Evolutionary conservation across 2,113 vertebrate genomes (phyloP), one percentile per base, ranked within the genome.

Genomic region (Zosterops hypoxanthus): DNA sequence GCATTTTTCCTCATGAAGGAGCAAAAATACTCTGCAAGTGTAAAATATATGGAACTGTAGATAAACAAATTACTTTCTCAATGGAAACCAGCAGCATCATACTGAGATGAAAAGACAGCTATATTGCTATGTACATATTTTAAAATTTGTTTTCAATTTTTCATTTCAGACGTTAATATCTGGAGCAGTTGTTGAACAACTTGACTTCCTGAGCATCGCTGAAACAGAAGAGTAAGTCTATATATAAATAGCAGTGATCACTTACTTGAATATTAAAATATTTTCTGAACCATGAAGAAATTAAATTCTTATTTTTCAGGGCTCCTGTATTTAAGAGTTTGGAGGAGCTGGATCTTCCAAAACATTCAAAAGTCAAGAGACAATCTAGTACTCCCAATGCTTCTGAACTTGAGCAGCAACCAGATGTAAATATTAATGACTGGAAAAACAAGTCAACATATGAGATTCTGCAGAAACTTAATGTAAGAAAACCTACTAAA

Each of bases 291-390:
- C 87, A 31, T 50, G 4, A 76, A 82, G 41, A 85, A 63, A 79
- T 76, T 7, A 73, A 36, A 50, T 41, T 8, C 36, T 78, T 84
- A 33, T 75, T 71, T 89, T 82, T 24, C 70, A 99, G 99, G 94
- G 98, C 99, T 95, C 99, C 99, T 5, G 98, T 99, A 96, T 99
- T 99, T 97, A 99, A 98, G 97, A 99, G 99, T 97, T 99, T 99
- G 72, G 99, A 99, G 95, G 99, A 99, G 90, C 91, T 99, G 87
- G 99, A 99, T 95, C 95, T 99, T 95, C 99, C 99, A 23, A 99
- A 99, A 82, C 99, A 99, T 97, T 99, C 99, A 44, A 99, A 99
- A 97, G 99, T 99, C 90, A 99, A 99, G 97, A 98, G 99, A 70
- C 99, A 99, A 82, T 98, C 97, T 55, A 99, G 99, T 95, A 99